phyloP scores from a whole-genome alignment of 2,113 vertebrate species.

The Malaclemys terrapin region DNA sequence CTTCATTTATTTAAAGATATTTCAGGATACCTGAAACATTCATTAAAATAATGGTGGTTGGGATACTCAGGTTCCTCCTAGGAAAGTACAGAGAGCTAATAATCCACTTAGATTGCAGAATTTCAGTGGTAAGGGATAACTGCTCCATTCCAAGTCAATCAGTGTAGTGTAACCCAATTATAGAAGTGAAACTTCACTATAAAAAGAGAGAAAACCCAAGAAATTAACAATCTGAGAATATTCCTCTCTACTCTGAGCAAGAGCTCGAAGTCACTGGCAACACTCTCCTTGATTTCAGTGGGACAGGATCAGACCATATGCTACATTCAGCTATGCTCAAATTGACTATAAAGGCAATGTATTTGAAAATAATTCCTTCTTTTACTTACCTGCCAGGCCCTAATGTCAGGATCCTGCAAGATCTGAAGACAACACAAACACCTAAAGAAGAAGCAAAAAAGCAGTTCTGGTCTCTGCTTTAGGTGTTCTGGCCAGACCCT shows the following conservation, averaged over 20 bases:
- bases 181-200: neutral
- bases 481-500: neutral
- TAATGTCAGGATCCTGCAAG: neutral
- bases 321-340: neutral
- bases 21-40: neutral
- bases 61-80: neutral
- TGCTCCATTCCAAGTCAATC: neutral
- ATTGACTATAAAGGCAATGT: neutral
- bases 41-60: neutral
- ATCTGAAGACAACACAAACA: neutral
- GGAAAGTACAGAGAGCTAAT: neutral
- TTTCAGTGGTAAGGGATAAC: neutral
- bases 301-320: neutral
- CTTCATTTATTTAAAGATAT: neutral
- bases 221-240: neutral
- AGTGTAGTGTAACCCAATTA: fast-evolving
- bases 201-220: neutral
- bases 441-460: neutral
- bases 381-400: neutral
- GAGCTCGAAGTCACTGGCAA: neutral
- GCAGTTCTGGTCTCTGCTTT: neutral
- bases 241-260: neutral
- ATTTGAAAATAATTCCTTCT: neutral
- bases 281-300: neutral
- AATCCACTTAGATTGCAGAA: neutral